phyloP scores from a whole-genome alignment of 2,113 vertebrate species.

The Holacanthus passer region DNA sequence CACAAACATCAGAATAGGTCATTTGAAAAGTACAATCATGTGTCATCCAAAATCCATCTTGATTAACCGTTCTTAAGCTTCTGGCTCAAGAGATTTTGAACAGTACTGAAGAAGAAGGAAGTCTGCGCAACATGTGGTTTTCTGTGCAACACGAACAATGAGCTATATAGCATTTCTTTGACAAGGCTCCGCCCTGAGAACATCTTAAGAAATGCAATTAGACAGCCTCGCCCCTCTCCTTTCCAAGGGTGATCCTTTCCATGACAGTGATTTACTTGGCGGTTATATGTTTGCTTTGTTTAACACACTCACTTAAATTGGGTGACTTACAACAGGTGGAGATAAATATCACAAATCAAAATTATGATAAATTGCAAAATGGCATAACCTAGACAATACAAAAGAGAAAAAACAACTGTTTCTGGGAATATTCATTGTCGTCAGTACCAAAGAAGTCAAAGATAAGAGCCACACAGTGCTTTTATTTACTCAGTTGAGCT shows the following conservation, averaged over 20 bases:
- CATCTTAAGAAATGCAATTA: conserved; percentile 30
- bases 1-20: background rate
- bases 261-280: background rate
- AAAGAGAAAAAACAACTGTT: background rate
- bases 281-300: background rate
- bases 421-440: background rate
- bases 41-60: conserved; percentile 9
- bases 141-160: conserved; percentile 26
- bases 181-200: background rate
- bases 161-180: conserved; percentile 29
- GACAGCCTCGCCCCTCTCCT: conserved; percentile 20
- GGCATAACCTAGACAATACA: background rate
- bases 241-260: background rate
- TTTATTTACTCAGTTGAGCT: conserved; percentile 24
- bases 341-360: background rate
- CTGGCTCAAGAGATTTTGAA: conserved; percentile 3
- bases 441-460: conserved; percentile 22
- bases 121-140: conserved; percentile 61
- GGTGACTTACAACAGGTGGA: background rate
- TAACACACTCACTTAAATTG: background rate
- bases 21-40: conserved; percentile 15
- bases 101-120: conserved; percentile 3
- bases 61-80: conserved; percentile 20
- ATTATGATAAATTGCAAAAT: background rate
- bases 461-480: background rate